Base-by-base conservation (phyloP, 2,888 invertebrate species). In the Augiades crinisus region DNA sequence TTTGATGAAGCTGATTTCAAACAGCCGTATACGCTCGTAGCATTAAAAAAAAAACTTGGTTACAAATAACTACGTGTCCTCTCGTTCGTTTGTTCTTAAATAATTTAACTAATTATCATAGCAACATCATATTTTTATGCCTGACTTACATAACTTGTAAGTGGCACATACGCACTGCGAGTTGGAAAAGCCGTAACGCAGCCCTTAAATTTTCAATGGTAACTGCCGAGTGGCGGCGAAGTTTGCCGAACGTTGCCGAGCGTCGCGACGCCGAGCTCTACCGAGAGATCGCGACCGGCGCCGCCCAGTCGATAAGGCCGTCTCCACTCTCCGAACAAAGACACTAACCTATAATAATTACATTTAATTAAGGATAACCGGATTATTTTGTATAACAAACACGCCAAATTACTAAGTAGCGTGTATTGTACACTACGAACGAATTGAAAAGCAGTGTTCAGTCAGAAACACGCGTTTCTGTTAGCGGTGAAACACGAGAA, bases 221-320 rank as follows among this genome's bases (percentile, higher is more conserved):
- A 69, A 63, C 59, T 54, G 61, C 72, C 86, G 87, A 82, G 62
- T 56, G 53, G 36, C 47, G 53, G 65, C 88, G 88, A 85, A 65
- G 61, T 60, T 38, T 59, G 55, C 63, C 78, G 77, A 79, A 63
- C 46, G 62, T 60, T 63, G 62, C 74, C 75, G 82, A 82, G 65
- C 71, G 72, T 64, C 59, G 64, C 65, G 65, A 63, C 63, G 59
- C 65, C 78, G 78, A 79, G 64, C 55, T 63, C 66, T 69, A 59
- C 72, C 75, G 83, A 85, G 64, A 75, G 72, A 72, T 74, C 71
- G 70, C 80, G 74, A 78, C 72, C 77, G 86, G 85, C 82, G 84
- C 88, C 88, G 88, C 90, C 89, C 86, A 90, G 90, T 90, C 90
- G 89, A 90, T 90, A 90, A 84, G 88, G 84, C 83, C 78, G 81